Evolutionary conservation across 2,888 invertebrate species (phyloP), one percentile per base, ranked within the genome.

Genomic region (Erebia palarica): DNA sequence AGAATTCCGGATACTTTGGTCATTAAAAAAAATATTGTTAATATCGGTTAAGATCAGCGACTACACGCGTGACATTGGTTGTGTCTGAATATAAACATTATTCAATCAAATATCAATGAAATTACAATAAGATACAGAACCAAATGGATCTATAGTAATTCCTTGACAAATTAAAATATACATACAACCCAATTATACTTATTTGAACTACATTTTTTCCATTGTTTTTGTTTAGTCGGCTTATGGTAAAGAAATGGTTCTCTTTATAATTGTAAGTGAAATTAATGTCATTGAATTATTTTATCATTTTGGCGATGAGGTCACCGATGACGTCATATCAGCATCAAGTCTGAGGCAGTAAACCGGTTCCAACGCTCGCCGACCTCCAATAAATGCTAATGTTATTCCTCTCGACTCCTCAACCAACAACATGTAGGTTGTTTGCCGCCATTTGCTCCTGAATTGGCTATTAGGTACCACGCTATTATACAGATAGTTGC

Each of bases 331-430:
- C 90, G 89, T 90, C 86, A 91, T 80, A 71, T 78, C 80, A 79
- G 81, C 83, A 82, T 82, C 81, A 80, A 81, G 82, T 81, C 82
- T 78, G 79, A 77, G 72, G 77, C 81, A 79, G 76, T 81, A 78
- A 90, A 90, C 91, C 87, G 87, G 91, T 91, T 86, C 84, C 78
- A 78, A 74, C 79, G 78, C 76, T 36, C 78, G 84, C 74, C 84
- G 89, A 86, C 91, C 92, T 91, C 91, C 88, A 91, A 88, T 90
- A 11, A 91, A 90, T 90, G 90, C 82, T 86, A 91, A 91, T 91
- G 80, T 79, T 80, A 83, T 81, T 82, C 83, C 80, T 80, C 79
- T 82, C 81, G 81, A 83, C 79, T 85, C 83, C 81, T 84, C 77
- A 75, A 18, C 57, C 44, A 18, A 66, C 66, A 58, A 74, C 70